A percentile compares a stretch with the other conserved stretches of the same genome.
Conservation (phyloP, 2,797 vertebrate species). For the Amphiprion clarkii region DNA sequence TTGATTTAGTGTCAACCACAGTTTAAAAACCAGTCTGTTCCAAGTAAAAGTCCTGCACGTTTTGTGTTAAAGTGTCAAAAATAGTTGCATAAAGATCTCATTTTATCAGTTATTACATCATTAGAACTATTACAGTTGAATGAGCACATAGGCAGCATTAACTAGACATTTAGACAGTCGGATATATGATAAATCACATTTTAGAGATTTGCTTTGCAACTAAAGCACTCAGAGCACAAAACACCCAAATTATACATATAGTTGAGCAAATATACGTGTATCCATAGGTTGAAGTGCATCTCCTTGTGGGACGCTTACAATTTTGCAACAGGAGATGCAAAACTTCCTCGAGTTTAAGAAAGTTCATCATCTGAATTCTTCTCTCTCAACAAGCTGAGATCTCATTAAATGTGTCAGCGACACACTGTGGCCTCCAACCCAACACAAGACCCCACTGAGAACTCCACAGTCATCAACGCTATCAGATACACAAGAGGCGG, state of each 20-base stretch:
- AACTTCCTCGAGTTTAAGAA: constrained; percentile 1
- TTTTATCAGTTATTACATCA: background rate
- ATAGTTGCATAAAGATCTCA: background rate
- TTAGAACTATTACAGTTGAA: background rate
- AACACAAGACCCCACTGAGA: constrained; percentile 40
- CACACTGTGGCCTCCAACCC: constrained; percentile 9
- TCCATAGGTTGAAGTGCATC: background rate
- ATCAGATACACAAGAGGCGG: constrained; percentile 11
- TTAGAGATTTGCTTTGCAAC: background rate
- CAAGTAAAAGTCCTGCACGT: background rate
- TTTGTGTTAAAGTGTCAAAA: background rate
- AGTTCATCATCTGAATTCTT: constrained; percentile 27
- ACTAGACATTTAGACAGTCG: background rate
- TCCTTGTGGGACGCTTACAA: background rate
- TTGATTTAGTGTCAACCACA: background rate
- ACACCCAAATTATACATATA: background rate
- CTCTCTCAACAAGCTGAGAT: constrained; percentile 23
- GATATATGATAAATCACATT: background rate
- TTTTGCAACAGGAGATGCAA: background rate
- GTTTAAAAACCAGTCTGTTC: background rate
- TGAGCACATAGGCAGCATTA: background rate
- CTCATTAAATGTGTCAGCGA: constrained; percentile 37
- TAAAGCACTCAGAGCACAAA: too few relatives aligned
- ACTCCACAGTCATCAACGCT: constrained; percentile 16
- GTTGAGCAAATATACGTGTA: background rate